phyloP scores from a whole-genome alignment of 2,888 invertebrate species.

The Digitonthophagus gazella region DNA sequence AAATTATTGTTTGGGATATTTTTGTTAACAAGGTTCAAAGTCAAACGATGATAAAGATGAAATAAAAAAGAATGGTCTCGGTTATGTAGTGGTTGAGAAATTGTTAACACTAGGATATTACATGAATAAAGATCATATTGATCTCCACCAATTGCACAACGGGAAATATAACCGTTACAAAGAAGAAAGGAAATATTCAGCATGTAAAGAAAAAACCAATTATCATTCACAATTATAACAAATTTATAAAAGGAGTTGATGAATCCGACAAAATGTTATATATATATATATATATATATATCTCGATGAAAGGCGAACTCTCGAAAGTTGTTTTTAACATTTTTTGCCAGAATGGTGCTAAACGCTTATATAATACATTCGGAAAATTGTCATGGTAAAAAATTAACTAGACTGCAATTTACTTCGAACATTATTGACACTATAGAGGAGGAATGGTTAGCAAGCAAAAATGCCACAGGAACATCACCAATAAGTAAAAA shows the following conservation, averaged over 20 bases:
- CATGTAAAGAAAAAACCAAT: conserved; percentile 29
- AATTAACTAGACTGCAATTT: conserved; percentile 35
- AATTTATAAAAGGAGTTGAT: conserved; percentile 35
- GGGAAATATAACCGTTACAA: conserved; percentile 27
- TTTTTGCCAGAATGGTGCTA: conserved; percentile 35
- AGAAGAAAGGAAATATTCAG: conserved; percentile 22
- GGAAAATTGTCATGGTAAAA: conserved; percentile 29
- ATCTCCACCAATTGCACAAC: conserved; percentile 33
- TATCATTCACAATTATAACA: conserved; percentile 31
- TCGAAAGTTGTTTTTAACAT: conserved; percentile 37
- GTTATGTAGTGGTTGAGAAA: conserved; percentile 32
- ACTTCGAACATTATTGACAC: conserved; percentile 33
- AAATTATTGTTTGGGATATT: conserved; percentile 37
- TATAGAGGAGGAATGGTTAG: conserved; percentile 33
- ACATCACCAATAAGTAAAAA: not conserved
- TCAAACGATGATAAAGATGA: conserved; percentile 29
- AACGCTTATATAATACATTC: conserved; percentile 37
- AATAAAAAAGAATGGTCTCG: conserved; percentile 32
- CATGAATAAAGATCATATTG: conserved; percentile 31
- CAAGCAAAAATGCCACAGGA: conserved; percentile 3
- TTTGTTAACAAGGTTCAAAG: conserved; percentile 33
- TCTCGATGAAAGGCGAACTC: conserved; percentile 35
- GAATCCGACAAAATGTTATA: conserved; percentile 37
- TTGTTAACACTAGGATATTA: conserved; percentile 34
- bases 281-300: too few species aligned